Evolutionary conservation across 2,888 invertebrate genomes (phyloP).

Genomic region (Tortricodes alternella): DNA sequence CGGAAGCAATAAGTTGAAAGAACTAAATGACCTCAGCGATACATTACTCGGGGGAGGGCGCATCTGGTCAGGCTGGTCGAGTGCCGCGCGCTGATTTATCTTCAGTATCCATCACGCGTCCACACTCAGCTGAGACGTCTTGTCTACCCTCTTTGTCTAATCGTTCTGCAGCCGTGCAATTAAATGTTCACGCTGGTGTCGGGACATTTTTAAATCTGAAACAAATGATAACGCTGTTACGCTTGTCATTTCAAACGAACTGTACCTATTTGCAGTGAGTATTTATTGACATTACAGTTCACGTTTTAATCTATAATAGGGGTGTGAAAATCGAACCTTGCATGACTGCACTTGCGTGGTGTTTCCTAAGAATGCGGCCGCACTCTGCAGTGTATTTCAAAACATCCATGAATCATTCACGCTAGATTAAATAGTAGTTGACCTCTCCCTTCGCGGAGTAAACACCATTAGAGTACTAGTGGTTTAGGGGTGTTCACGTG

Average conservation of each 20-base stretch:
- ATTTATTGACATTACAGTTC: background rate
- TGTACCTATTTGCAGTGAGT: background rate
- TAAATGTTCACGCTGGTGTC: slow-evolving; percentile 30
- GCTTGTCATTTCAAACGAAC: background rate
- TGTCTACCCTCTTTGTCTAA: slow-evolving; percentile 60
- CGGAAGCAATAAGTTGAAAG: slow-evolving; percentile 47
- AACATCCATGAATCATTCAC: slow-evolving; percentile 78
- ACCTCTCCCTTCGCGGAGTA: slow-evolving; percentile 71
- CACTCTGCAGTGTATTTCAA: slow-evolving; percentile 54
- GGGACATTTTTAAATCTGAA: slow-evolving; percentile 11
- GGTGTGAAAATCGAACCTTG: slow-evolving; percentile 17
- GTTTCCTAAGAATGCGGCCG: slow-evolving; percentile 10
- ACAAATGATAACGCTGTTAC: background rate
- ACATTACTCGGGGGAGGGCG: slow-evolving; percentile 53
- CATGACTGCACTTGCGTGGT: slow-evolving; percentile 18
- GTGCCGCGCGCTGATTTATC: slow-evolving; percentile 75
- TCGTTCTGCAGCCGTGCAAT: slow-evolving; percentile 53
- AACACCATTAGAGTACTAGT: slow-evolving; percentile 67
- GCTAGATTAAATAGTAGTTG: slow-evolving; percentile 79
- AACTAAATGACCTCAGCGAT: slow-evolving; percentile 56
- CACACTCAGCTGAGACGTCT: slow-evolving; percentile 65
- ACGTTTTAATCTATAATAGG: background rate
- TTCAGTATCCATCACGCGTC: slow-evolving; percentile 71
- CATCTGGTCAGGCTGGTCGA: slow-evolving; percentile 52
- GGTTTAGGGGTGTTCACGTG: slow-evolving; percentile 57